A percentile compares a stretch with the other conserved stretches of the same genome.
Evolutionary conservation across 2,888 invertebrate species (phyloP).

Genomic region (Falcaria lacertinaria): DNA sequence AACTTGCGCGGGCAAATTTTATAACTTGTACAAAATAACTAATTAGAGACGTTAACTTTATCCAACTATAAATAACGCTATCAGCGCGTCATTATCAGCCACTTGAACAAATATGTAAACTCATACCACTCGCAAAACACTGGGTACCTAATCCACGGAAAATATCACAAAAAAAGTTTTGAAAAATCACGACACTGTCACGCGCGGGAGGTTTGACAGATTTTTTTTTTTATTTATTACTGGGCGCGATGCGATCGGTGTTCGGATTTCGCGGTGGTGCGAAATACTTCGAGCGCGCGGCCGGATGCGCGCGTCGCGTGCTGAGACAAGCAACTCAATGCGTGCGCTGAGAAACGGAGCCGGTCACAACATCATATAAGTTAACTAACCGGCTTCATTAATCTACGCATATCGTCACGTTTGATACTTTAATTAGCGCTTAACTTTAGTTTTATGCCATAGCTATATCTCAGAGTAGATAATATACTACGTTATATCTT

Average conservation of each 20-base stretch:
- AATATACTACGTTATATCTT: too few species aligned
- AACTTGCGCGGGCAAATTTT: too few species aligned
- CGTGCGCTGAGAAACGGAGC: conserved; percentile 49
- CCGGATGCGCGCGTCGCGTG: conserved; percentile 69
- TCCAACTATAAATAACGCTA: conserved; percentile 18
- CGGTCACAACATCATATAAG: conserved; percentile 36
- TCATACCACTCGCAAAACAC: conserved; percentile 37
- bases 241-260: conserved; percentile 25
- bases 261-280: conserved; percentile 51
- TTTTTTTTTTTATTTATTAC: conserved; percentile 17
- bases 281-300: conserved; percentile 56
- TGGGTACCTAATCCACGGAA: conserved; percentile 8
- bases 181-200: conserved; percentile 39
- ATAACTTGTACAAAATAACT: background rate
- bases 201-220: conserved; percentile 22
- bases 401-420: conserved; percentile 14
- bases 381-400: conserved; percentile 21
- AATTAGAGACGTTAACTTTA: background rate
- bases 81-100: conserved; percentile 30
- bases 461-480: too few species aligned
- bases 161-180: conserved; percentile 11
- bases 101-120: conserved; percentile 57
- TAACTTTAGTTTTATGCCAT: background rate
- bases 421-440: background rate
- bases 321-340: conserved; percentile 54